Percentiles rank a stretch among this genome's conserved stretches.
phyloP scores from a whole-genome alignment of 1,140 invertebrate species.

The Rhyacophila brunnea region DNA sequence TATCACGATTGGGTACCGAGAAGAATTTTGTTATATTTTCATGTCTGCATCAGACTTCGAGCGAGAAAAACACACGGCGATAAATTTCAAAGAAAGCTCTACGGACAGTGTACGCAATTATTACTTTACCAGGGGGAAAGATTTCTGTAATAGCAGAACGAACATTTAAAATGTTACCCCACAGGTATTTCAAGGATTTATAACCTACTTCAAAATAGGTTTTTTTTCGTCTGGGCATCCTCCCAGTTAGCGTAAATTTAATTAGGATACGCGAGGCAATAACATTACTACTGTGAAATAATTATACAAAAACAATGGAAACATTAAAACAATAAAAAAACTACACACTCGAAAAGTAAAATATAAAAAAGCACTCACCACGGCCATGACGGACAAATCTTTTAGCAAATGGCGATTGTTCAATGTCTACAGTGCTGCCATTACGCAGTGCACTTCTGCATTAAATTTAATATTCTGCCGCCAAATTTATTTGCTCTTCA shows the following conservation, averaged over 20 bases:
- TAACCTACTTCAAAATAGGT: conserved; percentile 19
- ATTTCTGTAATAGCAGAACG: no score
- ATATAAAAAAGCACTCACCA: conserved; percentile 41
- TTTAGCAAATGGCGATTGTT: conserved; percentile 47
- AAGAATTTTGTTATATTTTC: no score
- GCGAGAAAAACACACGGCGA: no score
- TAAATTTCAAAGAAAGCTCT: no score
- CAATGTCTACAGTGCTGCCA: conserved; percentile 2
- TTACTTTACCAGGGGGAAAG: no score
- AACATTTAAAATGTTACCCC: conserved; percentile 1
- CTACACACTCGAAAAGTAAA: conserved; percentile 8
- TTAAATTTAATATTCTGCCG: conserved; percentile 7
- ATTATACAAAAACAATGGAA: neutral
- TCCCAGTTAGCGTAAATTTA: conserved; percentile 1
- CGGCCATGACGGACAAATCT: conserved; percentile 46
- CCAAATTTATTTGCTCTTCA: conserved; percentile 8
- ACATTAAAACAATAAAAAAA: conserved; percentile 3
- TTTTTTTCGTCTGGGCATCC: no score
- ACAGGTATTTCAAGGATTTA: conserved; percentile 21
- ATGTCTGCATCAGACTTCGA: no score
- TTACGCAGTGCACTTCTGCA: neutral
- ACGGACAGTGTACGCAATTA: no score
- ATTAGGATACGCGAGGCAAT: neutral
- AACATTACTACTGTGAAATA: conserved; percentile 1
- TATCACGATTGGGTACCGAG: no score